Conservation (phyloP, 1,140 invertebrate species). For the Phenacoccus solenopsis region DNA sequence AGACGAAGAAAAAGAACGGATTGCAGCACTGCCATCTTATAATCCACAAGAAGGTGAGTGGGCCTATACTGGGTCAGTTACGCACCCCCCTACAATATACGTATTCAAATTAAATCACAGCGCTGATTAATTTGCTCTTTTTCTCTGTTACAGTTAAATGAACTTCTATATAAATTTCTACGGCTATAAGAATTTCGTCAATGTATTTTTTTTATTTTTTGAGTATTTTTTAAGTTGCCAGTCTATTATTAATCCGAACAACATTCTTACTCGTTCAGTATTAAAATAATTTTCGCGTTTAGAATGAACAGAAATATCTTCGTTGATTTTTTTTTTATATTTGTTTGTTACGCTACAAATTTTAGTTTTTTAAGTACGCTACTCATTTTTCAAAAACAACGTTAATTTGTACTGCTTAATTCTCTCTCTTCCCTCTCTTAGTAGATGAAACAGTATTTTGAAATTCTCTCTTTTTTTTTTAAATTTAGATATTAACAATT, state of each 20-base stretch:
- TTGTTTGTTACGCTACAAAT: neutral
- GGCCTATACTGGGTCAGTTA: constrained; percentile 27
- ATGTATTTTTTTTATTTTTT: neutral
- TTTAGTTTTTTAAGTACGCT: neutral
- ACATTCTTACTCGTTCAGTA: constrained; percentile 16
- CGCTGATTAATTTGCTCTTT: neutral
- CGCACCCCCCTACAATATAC: constrained; percentile 6
- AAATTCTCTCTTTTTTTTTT: neutral
- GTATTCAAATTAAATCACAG: neutral
- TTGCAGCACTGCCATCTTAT: constrained; percentile 47
- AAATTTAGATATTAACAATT: no score
- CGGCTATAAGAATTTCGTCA: neutral
- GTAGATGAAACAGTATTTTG: no score
- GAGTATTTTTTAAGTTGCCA: neutral
- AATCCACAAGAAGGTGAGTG: constrained; percentile 28
- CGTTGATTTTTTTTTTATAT: neutral
- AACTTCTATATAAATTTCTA: neutral
- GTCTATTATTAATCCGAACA: neutral
- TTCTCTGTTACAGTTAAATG: neutral
- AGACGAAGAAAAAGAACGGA: constrained; percentile 48
- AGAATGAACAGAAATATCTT: neutral
- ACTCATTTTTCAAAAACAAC: no score
- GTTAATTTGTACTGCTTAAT: no score
- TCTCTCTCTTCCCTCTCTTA: no score
- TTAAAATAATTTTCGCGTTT: constrained; percentile 6